Evolutionary conservation across 2,797 vertebrate genomes (phyloP).

Genomic region (Pseudotriccus pelzelni): DNA sequence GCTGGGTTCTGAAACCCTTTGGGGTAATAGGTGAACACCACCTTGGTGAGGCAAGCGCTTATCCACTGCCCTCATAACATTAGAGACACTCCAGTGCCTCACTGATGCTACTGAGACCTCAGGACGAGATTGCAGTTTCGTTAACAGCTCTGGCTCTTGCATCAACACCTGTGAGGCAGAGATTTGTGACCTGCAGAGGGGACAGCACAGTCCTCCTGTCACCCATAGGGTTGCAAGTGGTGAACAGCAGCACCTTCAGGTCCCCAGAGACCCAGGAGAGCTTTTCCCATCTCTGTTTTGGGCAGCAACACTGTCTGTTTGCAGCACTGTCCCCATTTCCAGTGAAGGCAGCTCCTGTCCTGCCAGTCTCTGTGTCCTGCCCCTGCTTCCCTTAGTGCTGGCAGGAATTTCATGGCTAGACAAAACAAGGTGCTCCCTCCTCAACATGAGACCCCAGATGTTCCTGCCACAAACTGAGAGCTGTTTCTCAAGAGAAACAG

Average conservation of each 20-base stretch:
- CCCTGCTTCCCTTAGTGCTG: background rate
- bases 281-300: background rate
- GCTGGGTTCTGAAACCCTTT: background rate
- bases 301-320: fast-evolving
- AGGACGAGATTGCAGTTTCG: background rate
- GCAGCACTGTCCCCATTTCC: background rate
- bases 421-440: background rate
- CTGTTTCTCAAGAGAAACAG: background rate
- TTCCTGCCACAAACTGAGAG: background rate
- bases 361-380: background rate
- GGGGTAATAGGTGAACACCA: background rate
- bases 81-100: background rate
- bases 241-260: background rate
- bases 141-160: background rate
- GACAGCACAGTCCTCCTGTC: background rate
- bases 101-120: background rate
- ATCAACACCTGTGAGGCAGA: background rate
- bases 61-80: background rate
- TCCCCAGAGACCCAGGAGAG: background rate
- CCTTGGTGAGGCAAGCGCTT: fast-evolving
- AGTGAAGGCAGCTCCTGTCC: background rate
- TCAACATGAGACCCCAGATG: fast-evolving
- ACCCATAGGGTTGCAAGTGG: background rate
- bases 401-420: fast-evolving
- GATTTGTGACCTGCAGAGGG: background rate